Conservation (phyloP, 2,113 vertebrate species). For the Caretta caretta region DNA sequence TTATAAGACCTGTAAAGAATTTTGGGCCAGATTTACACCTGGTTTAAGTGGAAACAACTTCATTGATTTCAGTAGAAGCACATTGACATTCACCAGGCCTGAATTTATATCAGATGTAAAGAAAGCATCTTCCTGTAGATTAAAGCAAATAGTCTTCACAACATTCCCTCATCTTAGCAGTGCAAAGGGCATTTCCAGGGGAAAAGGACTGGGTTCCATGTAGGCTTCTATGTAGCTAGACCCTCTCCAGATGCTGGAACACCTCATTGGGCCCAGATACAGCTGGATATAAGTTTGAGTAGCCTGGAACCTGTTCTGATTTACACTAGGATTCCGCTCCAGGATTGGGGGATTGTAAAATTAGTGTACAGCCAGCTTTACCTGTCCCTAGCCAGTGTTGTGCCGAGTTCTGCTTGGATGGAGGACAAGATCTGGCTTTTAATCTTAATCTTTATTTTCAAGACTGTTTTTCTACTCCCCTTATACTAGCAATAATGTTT, state of each 20-base stretch:
- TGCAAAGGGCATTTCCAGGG: not conserved
- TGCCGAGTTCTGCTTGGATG: not conserved
- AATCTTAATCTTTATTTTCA: not conserved
- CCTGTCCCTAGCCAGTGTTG: not conserved
- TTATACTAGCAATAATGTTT: not conserved
- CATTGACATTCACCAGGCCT: not conserved
- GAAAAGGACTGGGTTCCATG: not conserved
- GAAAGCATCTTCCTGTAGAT: not conserved
- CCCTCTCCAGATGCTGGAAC: not conserved
- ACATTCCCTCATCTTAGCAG: not conserved
- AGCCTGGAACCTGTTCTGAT: not conserved
- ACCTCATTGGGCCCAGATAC: not conserved
- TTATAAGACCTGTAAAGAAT: not conserved
- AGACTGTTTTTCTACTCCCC: not conserved
- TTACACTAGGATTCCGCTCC: not conserved
- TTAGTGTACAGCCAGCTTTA: not conserved
- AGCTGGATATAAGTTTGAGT: not conserved
- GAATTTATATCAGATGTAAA: not conserved
- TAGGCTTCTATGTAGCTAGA: not conserved
- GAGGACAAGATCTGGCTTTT: not conserved
- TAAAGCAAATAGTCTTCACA: not conserved
- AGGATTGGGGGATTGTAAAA: not conserved
- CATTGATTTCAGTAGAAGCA: not conserved
- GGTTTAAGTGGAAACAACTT: not conserved
- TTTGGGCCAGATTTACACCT: conserved; percentile 26